phyloP scores from a whole-genome alignment of 2,113 vertebrate species.

The Brachionichthys hirsutus region DNA sequence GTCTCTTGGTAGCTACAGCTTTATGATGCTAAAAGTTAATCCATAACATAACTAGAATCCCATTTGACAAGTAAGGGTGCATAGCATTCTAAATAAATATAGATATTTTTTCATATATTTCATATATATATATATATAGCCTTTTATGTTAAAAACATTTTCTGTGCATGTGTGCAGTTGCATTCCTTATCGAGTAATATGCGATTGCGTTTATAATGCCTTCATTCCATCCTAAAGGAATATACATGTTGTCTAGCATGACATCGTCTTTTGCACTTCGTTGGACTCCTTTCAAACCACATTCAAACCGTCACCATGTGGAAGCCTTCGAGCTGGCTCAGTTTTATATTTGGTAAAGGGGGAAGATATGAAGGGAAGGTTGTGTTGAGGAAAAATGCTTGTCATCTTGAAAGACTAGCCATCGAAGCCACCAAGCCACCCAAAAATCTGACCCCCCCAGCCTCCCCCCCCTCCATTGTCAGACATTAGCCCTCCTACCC shows the following conservation, averaged over 20 bases:
- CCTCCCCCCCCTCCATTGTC: background rate
- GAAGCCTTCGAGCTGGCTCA: constrained; percentile 56
- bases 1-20: constrained; percentile 80
- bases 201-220: constrained; percentile 81
- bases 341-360: constrained; percentile 55
- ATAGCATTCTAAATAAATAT: constrained; percentile 86
- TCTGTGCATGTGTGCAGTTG: constrained; percentile 83
- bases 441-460: background rate
- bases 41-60: constrained; percentile 83
- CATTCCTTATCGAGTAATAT: constrained; percentile 85
- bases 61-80: constrained; percentile 80
- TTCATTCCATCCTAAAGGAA: constrained; percentile 82
- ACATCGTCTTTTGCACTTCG: constrained; percentile 47
- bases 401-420: constrained; percentile 61
- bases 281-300: constrained; percentile 31
- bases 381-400: constrained; percentile 69
- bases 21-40: constrained; percentile 81
- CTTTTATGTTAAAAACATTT: constrained; percentile 83
- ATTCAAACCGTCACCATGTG: constrained; percentile 46
- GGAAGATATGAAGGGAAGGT: constrained; percentile 38
- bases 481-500: constrained; percentile 17
- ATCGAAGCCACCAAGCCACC: constrained; percentile 39
- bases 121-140: constrained; percentile 61
- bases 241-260: constrained; percentile 79
- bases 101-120: constrained; percentile 73